Base-by-base conservation (phyloP, 2,113 vertebrate genomes). In the Chionomys nivalis region DNA sequence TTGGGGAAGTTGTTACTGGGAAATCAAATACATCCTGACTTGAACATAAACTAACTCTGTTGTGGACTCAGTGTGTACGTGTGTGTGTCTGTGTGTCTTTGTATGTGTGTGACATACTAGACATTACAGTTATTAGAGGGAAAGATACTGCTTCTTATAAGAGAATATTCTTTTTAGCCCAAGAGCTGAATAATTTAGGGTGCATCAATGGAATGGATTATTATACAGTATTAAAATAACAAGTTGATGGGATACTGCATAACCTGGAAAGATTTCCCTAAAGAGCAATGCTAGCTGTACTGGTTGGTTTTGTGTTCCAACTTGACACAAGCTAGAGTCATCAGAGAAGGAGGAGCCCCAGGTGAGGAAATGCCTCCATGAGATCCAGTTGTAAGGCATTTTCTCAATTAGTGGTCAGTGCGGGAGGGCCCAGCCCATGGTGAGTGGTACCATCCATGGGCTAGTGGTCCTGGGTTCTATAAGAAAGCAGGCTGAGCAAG, bases 181-280 rank as follows among this genome's bases (percentile, higher is more conserved):
- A 83, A 76, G 47, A 75, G 44, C 36, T 58, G 85, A 94, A 52
- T 81, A 90, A 61, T 65, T 72, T 76, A 63, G 72, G 63, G 4
- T 31, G 2, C 16, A n/a, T 55, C 24, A 87, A 44, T 79, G 52
- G 3, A 3, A 31, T 88, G 36, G 93, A 96, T 90, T 93, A 68
- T 49, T 72, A 55, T 5, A 26, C 94, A 90, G 16, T 31, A 42
- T 92, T 96, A 87, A 85, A 87, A 77, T 36, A 33, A 70, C 47
- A 83, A 61, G 49, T 91, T 93, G 87, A 52, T 19, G 23, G 36
- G 55, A 94, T 26, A 61, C 19, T 23, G 63, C 33, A n/a, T 90
- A 65, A 63, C 44, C 52, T 88, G 36, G 92, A 88, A 75, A 70
- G 16, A 76, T 81, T 95, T 96, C 76, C 91, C 16, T 61, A 44